Base-by-base conservation (phyloP, 2,797 vertebrate genomes). In the Sebastes aleutianus region DNA sequence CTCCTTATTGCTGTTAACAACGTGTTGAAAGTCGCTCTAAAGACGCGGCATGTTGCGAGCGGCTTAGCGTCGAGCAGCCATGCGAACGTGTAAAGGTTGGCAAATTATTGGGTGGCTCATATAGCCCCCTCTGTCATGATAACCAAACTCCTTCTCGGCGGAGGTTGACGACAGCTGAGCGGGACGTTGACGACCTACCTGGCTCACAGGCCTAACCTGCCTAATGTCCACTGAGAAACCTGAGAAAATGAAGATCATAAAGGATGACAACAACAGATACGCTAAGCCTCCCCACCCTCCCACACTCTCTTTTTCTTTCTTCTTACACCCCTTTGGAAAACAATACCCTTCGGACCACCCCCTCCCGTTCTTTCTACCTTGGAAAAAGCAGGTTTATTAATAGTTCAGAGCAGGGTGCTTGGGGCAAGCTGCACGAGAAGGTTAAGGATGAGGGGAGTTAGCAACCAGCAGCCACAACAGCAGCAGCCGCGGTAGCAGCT, bases 351-450 rank as follows among this genome's bases (percentile, higher is more conserved):
- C 6, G 66, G 83, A 89, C 68, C 78, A 54, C 65, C 79, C 77
- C 77, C 70, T 70, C 74, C 73, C 65, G 69, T 22, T 54, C 65
- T 72, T 75, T 84, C 83, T 80, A 89, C 86, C 85, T 92, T 87
- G 79, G 84, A 91, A 91, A 91, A 93, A 76, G 78, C 78, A 50
- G 69, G 68, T 90, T 89, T 94, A 92, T 93, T 92, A 87, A 88
- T 94, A 93, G 89, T 92, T 86, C 50, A 58, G 88, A 84, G 83
- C 77, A 36, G 78, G 80, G 71, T 85, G 91, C 84, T 84, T 74
- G 76, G 81, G 89, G 90, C 84, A 81, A 83, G 70, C 85, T 88
- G 75, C 65, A 83, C 61, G 31, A 84, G 89, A 89, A 91, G 90
- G 89, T 94, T 91, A 90, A 90, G 90, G 90, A 92, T 86, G 88